Base-by-base conservation (phyloP, 2,797 vertebrate genomes). In the Pelochelys cantorii region DNA sequence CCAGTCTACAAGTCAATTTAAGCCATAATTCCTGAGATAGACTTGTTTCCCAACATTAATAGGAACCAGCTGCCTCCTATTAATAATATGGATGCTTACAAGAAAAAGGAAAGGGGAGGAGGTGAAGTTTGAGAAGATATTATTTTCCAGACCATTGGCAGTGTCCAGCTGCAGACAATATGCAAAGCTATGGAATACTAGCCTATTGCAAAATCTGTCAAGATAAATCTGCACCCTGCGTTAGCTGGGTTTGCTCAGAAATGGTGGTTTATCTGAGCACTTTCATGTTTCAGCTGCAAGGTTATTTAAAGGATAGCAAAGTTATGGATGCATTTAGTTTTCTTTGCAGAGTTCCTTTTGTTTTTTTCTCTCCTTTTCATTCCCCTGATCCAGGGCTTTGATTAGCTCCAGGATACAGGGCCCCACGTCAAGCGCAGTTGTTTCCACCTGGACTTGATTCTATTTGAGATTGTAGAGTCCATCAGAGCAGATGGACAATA, bases 61-160 rank as follows among this genome's bases (percentile, higher is more conserved):
- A 94, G 97, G 97, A 98, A 97, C 97, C 98, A 99, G 98, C 98
- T 99, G 98, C 97, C 97, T 97, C 97, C 98, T 97, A 97, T 98
- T 98, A 98, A 98, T 98, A 98, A 96, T 97, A 98, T 89, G 90
- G 96, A 96, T 97, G 91, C 92, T 97, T 97, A 93, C 93, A 95
- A 95, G 94, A 95, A 84, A 92, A 96, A 93, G 92, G 89, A 81
- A 86, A 92, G 89, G 71, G 88, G 91, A 59, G 88, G 57, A 48
- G 60, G 90, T 90, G 81, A 95, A 96, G 88, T 95, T 95, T 93
- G 88, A 92, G 90, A 94, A 96, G 96, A 91, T 93, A 96, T 94
- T 95, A 85, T 97, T 97, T 95, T 95, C 91, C 88, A 96, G 97
- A 85, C 90, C 96, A 83, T 91, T 75, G 65, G 83, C 88, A 88